Percentiles rank a stretch among this genome's conserved stretches.
Evolutionary conservation across 2,113 vertebrate species (phyloP).

Genomic region (Phycodurus eques): DNA sequence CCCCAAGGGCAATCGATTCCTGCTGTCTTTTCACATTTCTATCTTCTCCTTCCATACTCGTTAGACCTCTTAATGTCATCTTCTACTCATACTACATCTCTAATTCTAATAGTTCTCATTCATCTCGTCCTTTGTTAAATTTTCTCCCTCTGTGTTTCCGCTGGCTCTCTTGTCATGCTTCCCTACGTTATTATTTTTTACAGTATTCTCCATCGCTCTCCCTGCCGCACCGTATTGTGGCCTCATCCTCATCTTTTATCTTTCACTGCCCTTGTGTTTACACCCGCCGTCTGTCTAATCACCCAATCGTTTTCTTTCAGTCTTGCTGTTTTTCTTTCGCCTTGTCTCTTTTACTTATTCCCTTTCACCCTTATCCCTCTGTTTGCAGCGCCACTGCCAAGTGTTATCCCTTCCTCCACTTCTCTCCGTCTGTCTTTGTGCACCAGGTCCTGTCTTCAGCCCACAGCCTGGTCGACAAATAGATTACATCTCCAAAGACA

Average conservation of each 20-base stretch:
- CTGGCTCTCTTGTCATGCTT: conserved; percentile 31
- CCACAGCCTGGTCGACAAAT: conserved; percentile 56
- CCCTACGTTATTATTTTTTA: conserved; percentile 46
- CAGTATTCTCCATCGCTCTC: conserved; percentile 19
- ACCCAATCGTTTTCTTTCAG: conserved; percentile 38
- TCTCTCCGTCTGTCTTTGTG: conserved; percentile 58
- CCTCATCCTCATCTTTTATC: conserved; percentile 23
- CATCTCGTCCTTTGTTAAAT: conserved; percentile 19
- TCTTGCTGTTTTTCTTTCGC: conserved; percentile 40
- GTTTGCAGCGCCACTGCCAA: conserved; percentile 49
- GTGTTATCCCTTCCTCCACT: conserved; percentile 59
- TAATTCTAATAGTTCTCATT: conserved; percentile 19
- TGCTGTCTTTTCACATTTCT: conserved; percentile 50
- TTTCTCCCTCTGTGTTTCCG: conserved; percentile 17
- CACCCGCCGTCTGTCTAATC: conserved; percentile 55
- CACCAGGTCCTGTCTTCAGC: conserved; percentile 53
- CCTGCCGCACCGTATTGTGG: conserved; percentile 13
- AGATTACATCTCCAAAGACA: conserved; percentile 49
- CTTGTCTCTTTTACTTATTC: conserved; percentile 26
- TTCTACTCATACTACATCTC: background rate
- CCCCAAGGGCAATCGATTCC: conserved; percentile 59
- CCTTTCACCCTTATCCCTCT: conserved; percentile 28
- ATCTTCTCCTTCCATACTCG: conserved; percentile 19
- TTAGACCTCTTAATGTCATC: conserved; percentile 9
- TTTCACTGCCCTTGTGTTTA: conserved; percentile 37